Evolutionary conservation across 1,140 invertebrate genomes (phyloP).

Genomic region (Drosophila simulans): DNA sequence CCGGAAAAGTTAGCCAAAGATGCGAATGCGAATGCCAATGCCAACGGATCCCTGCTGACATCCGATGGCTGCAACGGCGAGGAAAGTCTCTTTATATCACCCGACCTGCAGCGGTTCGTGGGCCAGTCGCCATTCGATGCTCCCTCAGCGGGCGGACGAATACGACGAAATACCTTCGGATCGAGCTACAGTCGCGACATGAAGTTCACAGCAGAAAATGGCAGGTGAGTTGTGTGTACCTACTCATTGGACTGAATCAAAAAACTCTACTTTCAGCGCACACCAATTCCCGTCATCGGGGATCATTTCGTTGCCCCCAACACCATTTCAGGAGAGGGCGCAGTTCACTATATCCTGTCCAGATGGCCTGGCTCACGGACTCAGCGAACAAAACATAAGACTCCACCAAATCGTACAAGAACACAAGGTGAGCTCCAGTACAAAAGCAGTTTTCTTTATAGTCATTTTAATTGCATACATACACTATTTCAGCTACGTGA

Average conservation of each 20-base stretch:
- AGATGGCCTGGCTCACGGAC: constrained; percentile 92
- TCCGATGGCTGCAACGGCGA: constrained; percentile 20
- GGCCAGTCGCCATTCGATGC: constrained; percentile 32
- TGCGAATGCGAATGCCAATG: constrained; percentile 13
- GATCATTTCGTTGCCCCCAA: constrained; percentile 71
- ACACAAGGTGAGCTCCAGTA: constrained; percentile 87
- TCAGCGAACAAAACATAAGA: constrained; percentile 91
- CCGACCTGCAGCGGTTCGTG: constrained; percentile 42
- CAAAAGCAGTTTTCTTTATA: background rate
- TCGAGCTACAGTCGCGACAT: constrained; percentile 54
- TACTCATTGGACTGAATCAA: too few relatives aligned
- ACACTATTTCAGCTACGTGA: constrained; percentile 87
- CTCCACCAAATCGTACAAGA: constrained; percentile 92
- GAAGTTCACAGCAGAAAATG: constrained; percentile 46
- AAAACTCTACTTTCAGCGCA: constrained; percentile 28
- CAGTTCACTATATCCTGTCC: constrained; percentile 85
- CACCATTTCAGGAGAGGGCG: constrained; percentile 67
- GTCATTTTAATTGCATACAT: background rate
- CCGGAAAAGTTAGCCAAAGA: constrained; percentile 1
- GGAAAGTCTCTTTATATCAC: constrained; percentile 28
- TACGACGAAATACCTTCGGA: constrained; percentile 60
- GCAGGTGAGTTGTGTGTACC: constrained; percentile 26
- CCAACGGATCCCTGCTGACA: constrained; percentile 11
- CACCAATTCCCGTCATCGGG: constrained; percentile 55
- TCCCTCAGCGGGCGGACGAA: constrained; percentile 22